A percentile compares a stretch with the other conserved stretches of the same genome.
These are phyloP conservation scores for Tragelaphus scriptus DNA, from an alignment of 2,113 vertebrate species.

Conservation along the genomic window DNA sequence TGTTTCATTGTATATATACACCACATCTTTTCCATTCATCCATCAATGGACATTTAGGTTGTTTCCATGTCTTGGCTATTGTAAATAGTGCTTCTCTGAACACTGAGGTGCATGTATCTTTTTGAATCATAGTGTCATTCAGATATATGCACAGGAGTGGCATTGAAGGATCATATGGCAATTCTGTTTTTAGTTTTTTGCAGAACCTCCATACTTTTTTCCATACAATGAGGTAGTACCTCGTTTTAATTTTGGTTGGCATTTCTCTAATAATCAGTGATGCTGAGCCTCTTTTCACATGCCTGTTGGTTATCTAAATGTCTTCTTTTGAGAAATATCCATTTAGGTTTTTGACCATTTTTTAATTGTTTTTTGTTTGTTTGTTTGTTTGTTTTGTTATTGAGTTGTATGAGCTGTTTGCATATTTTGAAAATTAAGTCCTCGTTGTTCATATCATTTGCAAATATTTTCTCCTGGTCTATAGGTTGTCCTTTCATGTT, in stretches of 20 bases:
- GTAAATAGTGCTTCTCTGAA: neutral
- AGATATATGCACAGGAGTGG: neutral
- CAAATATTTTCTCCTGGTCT: neutral
- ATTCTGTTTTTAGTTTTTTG: neutral
- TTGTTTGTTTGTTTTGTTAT: neutral
- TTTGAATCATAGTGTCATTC: neutral
- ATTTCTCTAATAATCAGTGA: neutral
- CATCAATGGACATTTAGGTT: neutral
- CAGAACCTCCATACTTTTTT: neutral
- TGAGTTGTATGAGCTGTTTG: neutral
- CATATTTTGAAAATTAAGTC: neutral
- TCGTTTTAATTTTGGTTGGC: neutral
- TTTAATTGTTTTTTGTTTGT: too few species aligned
- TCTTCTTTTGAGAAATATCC: neutral
- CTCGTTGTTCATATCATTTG: neutral
- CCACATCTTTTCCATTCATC: neutral
- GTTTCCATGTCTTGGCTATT: neutral
- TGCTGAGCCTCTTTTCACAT: neutral
- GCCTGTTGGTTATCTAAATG: neutral
- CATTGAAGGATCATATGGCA: neutral
- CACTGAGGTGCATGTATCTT: neutral
- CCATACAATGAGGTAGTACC: neutral
- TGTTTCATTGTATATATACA: neutral
- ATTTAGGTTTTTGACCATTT: neutral
- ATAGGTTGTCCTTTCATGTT: neutral